Conservation (phyloP, 2,888 invertebrate genomes). For the Drosophila gaucha region DNA sequence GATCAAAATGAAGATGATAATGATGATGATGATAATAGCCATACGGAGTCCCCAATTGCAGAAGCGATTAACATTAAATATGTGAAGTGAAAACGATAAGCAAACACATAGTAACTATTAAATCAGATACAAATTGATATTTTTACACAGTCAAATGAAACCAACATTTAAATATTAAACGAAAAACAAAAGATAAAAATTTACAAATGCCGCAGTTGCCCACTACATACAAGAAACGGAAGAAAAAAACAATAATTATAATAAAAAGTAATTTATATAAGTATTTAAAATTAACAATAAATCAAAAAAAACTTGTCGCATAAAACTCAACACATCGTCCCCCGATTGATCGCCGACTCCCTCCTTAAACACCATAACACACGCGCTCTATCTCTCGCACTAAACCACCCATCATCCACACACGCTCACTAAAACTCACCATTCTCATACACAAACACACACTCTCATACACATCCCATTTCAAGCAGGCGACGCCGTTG, state of each 20-base stretch:
- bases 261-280: conserved; percentile 77
- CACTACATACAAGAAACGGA: conserved; percentile 66
- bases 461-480: conserved; percentile 27
- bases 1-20: conserved; percentile 19
- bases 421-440: conserved; percentile 5
- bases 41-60: conserved; percentile 50
- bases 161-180: conserved; percentile 69
- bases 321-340: conserved; percentile 49
- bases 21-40: conserved; percentile 39
- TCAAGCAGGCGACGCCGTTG: conserved; percentile 23
- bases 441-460: conserved; percentile 14
- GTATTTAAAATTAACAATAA: conserved; percentile 78
- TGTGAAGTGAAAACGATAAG: conserved; percentile 40
- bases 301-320: conserved; percentile 72
- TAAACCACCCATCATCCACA: conserved; percentile 5
- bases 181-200: conserved; percentile 45
- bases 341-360: conserved; percentile 19
- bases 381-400: conserved; percentile 14
- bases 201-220: conserved; percentile 81
- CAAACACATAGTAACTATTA: conserved; percentile 17
- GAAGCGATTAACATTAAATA: conserved; percentile 34
- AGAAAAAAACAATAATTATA: conserved; percentile 76
- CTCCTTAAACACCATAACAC: conserved; percentile 7
- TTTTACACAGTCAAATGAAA: conserved; percentile 71
- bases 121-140: conserved; percentile 61